Evolutionary conservation across 2,888 invertebrate species (phyloP).

Genomic region (Bombylius discolor): DNA sequence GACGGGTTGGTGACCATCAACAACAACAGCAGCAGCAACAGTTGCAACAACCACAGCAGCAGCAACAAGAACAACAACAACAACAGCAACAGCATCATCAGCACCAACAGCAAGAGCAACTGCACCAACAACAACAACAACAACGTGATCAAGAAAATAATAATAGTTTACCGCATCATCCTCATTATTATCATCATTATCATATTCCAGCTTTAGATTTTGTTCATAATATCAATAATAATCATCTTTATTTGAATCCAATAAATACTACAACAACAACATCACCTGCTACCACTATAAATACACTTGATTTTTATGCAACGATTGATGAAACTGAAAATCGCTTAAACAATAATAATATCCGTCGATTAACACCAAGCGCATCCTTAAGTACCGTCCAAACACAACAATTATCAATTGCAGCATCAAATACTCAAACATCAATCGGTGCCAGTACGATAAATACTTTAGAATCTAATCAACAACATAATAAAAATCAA

Average conservation of each 20-base stretch:
- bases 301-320: background rate
- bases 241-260: constrained; percentile 16
- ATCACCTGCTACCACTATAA: constrained; percentile 7
- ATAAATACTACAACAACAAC: constrained; percentile 13
- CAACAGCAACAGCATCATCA: constrained; percentile 3
- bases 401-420: background rate
- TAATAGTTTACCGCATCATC: constrained; percentile 12
- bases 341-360: background rate
- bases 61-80: constrained; percentile 1
- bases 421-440: too few species aligned
- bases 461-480: background rate
- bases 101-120: constrained; percentile 4
- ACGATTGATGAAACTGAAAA: background rate
- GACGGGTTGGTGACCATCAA: constrained; percentile 6
- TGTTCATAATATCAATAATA: constrained; percentile 15
- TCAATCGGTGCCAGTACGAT: too few species aligned
- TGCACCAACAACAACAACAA: background rate
- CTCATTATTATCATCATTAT: background rate
- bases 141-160: constrained; percentile 19
- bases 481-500: background rate
- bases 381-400: background rate
- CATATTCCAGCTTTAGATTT: background rate
- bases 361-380: background rate
- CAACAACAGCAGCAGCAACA: background rate
- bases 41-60: constrained; percentile 4